These are phyloP conservation scores for Colletes collaris DNA, from an alignment of 2,888 invertebrate genomes.

Conservation along the genomic window DNA sequence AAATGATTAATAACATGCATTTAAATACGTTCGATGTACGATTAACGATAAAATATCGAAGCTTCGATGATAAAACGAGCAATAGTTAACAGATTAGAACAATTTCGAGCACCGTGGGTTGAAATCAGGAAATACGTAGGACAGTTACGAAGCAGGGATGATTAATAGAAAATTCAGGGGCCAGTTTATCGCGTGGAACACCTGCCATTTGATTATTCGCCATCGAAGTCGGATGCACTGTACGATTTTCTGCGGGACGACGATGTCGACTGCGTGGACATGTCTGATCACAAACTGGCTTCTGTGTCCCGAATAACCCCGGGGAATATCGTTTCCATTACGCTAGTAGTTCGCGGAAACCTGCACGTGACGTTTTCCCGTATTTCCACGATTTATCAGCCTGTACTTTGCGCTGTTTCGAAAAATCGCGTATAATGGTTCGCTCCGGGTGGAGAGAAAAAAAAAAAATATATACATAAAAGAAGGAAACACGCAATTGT, in stretches of 20 bases:
- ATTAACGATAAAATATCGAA: background rate
- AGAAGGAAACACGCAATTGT: no score
- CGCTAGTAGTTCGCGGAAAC: slow-evolving; percentile 31
- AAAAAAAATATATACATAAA: background rate
- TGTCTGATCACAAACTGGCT: slow-evolving; percentile 41
- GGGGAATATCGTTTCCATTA: slow-evolving; percentile 46
- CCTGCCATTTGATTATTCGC: slow-evolving; percentile 50
- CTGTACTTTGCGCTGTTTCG: slow-evolving; percentile 18
- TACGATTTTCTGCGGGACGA: slow-evolving; percentile 26
- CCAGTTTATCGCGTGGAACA: slow-evolving; percentile 37
- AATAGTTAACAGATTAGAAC: no score
- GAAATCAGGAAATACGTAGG: background rate
- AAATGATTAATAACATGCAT: no score
- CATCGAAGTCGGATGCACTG: slow-evolving; percentile 23
- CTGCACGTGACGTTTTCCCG: slow-evolving; percentile 43
- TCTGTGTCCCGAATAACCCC: slow-evolving; percentile 44
- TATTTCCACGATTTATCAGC: slow-evolving; percentile 42
- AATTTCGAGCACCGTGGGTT: no score
- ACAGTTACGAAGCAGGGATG: background rate
- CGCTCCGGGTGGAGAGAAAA: background rate
- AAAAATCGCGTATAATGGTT: slow-evolving; percentile 13
- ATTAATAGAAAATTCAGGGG: slow-evolving; percentile 11
- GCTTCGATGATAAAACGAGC: background rate
- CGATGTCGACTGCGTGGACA: slow-evolving; percentile 27
- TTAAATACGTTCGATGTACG: no score